Percentiles rank a stretch among this genome's conserved stretches.
phyloP scores from a whole-genome alignment of 2,888 invertebrate genomes.

The Odontocolon sp. region DNA sequence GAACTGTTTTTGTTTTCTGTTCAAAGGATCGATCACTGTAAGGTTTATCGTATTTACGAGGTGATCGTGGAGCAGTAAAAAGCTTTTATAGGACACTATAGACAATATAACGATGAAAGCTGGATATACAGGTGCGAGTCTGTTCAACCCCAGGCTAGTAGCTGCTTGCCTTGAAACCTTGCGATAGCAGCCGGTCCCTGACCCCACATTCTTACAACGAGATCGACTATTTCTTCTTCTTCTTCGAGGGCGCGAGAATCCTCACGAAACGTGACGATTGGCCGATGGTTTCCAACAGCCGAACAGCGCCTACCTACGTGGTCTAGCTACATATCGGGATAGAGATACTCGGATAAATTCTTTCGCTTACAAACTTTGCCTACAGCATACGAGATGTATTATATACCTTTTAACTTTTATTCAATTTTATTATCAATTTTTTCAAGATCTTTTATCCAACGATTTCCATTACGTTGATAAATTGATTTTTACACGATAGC shows the following conservation, averaged over 20 bases:
- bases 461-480: too few species aligned
- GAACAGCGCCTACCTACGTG: not conserved
- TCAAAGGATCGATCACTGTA: too few species aligned
- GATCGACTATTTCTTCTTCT: conserved; percentile 27
- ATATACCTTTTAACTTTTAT: too few species aligned
- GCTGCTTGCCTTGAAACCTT: conserved; percentile 75
- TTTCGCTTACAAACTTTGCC: too few species aligned
- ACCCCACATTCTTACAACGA: conserved; percentile 72
- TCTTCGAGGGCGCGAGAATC: conserved; percentile 33
- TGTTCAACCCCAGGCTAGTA: conserved; percentile 45
- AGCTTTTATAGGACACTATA: conserved; percentile 1
- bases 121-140: conserved; percentile 36
- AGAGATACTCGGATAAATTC: too few species aligned
- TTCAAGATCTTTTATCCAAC: too few species aligned
- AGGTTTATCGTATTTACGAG: too few species aligned
- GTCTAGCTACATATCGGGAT: not conserved
- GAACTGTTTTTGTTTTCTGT: too few species aligned
- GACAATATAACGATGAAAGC: conserved; percentile 30
- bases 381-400: too few species aligned
- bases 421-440: too few species aligned
- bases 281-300: not conserved
- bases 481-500: too few species aligned
- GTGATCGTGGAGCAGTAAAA: too few species aligned
- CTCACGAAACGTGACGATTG: not conserved
- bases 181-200: conserved; percentile 70